Evolutionary conservation across 2,113 vertebrate species (phyloP).

Genomic region (Egretta garzetta): DNA sequence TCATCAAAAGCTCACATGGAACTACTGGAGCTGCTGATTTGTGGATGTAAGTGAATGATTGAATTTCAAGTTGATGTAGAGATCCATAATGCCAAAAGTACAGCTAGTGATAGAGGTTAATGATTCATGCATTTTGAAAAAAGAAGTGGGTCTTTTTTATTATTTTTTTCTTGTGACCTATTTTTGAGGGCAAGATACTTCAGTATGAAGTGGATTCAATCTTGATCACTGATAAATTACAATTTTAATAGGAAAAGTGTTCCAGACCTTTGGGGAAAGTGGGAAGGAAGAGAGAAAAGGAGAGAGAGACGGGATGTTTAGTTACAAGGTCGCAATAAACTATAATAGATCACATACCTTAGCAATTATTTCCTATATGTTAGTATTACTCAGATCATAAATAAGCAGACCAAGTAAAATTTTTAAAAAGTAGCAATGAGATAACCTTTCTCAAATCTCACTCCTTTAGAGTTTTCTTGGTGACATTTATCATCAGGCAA

Average conservation of each 20-base stretch:
- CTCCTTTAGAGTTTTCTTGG: not conserved
- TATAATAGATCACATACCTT: not conserved
- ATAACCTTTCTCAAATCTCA: not conserved
- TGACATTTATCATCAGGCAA: not conserved
- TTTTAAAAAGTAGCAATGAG: not conserved
- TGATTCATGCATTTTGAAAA: not conserved
- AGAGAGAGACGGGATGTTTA: not conserved
- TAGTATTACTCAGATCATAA: not conserved
- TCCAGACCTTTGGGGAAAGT: not conserved
- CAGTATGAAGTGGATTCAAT: not conserved
- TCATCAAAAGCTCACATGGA: not conserved
- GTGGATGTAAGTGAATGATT: not conserved
- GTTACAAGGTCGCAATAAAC: not conserved
- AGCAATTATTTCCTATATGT: not conserved
- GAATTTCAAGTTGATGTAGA: not conserved
- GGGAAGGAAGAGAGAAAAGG: not conserved
- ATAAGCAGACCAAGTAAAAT: not conserved
- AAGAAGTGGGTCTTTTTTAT: accelerated
- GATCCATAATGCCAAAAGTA: not conserved
- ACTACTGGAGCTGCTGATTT: not conserved
- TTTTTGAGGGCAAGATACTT: not conserved
- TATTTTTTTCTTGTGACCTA: not conserved
- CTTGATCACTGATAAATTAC: not conserved
- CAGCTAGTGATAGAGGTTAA: not conserved
- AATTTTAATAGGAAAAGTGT: not conserved